A percentile compares a stretch with the other conserved stretches of the same genome.
These are phyloP conservation scores for Amblyopsis hoosieri DNA, from an alignment of 2,797 vertebrate genomes.

Conservation along the genomic window DNA sequence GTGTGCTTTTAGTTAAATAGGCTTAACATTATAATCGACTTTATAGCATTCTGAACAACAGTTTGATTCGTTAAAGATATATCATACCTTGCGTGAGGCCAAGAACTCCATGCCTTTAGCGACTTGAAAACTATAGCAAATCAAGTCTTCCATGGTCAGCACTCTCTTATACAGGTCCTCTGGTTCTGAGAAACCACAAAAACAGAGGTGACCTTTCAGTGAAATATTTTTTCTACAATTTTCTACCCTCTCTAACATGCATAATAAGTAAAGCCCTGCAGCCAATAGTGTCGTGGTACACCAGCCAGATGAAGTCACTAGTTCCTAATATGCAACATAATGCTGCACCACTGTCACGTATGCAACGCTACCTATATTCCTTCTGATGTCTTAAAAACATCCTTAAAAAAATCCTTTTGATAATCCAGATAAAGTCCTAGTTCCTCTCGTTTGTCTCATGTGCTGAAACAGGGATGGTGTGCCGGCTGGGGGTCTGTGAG, in stretches of 20 bases:
- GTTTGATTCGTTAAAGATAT: constrained; percentile 4
- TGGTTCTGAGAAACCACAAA: constrained; percentile 78
- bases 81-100: constrained; percentile 90
- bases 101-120: constrained; percentile 97
- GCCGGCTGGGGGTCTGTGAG: constrained; percentile 37
- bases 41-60: background rate
- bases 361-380: constrained; percentile 31
- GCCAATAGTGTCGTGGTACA: background rate
- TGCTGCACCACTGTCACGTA: constrained; percentile 34
- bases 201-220: background rate
- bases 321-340: constrained; percentile 2
- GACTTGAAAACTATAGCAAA: constrained; percentile 96
- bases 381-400: constrained; percentile 57
- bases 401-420: constrained; percentile 65
- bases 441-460: constrained; percentile 47
- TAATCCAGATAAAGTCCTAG: constrained; percentile 29
- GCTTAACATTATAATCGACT: background rate
- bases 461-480: constrained; percentile 54
- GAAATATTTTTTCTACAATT: too few relatives aligned
- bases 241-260: too few relatives aligned
- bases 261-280: too few relatives aligned
- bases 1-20: background rate
- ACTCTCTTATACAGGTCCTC: constrained; percentile 91
- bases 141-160: constrained; percentile 90
- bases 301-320: constrained; percentile 38